Evolutionary conservation across 2,888 invertebrate species (phyloP).

Genomic region (Nowickia ferox): DNA sequence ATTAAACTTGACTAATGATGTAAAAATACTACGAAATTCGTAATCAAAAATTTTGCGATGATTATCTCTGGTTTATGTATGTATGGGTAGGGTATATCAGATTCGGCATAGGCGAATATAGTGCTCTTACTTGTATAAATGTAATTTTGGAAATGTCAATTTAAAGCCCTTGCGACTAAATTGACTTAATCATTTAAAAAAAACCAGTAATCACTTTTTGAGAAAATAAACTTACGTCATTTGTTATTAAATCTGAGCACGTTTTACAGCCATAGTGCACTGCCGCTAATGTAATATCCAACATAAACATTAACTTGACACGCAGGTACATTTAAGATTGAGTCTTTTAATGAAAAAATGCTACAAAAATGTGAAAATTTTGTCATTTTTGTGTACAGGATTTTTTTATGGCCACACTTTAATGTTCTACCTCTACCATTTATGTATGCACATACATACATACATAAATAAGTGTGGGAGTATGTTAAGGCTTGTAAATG

Average conservation of each 20-base stretch:
- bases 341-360: constrained; percentile 52
- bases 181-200: too few species aligned
- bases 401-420: not conserved
- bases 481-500: not conserved
- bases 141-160: too few species aligned
- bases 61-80: too few species aligned
- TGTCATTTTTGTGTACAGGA: constrained; percentile 28
- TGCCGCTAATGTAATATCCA: not conserved
- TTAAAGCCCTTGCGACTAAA: too few species aligned
- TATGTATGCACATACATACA: not conserved
- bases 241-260: not conserved
- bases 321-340: constrained; percentile 49
- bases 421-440: too few species aligned
- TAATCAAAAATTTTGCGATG: too few species aligned
- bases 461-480: not conserved
- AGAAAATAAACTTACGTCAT: not conserved
- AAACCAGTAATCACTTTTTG: not conserved
- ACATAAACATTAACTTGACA: constrained; percentile 39
- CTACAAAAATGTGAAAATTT: constrained; percentile 34
- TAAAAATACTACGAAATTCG: too few species aligned
- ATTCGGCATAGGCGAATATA: too few species aligned
- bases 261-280: constrained; percentile 24
- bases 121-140: too few species aligned
- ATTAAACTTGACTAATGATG: too few species aligned
- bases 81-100: too few species aligned